These are phyloP conservation scores for Axea sp. DNA, from an alignment of 2,888 invertebrate genomes.

Conservation along the genomic window DNA sequence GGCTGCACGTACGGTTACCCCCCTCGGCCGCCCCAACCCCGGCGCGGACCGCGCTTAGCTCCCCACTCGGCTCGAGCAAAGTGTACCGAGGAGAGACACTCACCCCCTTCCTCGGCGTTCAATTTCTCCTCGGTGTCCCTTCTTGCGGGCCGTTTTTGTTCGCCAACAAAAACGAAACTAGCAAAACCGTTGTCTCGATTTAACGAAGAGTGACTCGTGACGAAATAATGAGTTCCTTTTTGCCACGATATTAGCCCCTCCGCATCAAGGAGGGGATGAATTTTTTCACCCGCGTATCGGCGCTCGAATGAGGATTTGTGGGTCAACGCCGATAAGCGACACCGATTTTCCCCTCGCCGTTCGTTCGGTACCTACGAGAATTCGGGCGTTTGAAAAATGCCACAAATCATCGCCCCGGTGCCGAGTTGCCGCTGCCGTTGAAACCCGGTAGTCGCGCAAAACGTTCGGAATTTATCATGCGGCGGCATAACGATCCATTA, in stretches of 20 bases:
- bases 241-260: slow-evolving; percentile 32
- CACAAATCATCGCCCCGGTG: slow-evolving; percentile 3
- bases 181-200: slow-evolving; percentile 47
- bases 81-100: slow-evolving; percentile 38
- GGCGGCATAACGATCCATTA: slow-evolving; percentile 21
- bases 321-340: slow-evolving; percentile 2
- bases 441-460: slow-evolving; percentile 15
- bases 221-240: slow-evolving; percentile 43
- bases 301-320: slow-evolving; percentile 11
- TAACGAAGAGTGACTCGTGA: slow-evolving; percentile 47
- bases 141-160: slow-evolving; percentile 39
- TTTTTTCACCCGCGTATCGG: not conserved
- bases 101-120: slow-evolving; percentile 31
- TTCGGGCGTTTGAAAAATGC: slow-evolving; percentile 10
- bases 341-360: not conserved
- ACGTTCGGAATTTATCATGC: slow-evolving; percentile 19
- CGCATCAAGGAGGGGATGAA: not conserved
- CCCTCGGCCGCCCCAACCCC: slow-evolving; percentile 18
- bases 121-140: slow-evolving; percentile 45
- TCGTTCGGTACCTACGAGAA: not conserved
- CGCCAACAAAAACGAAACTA: slow-evolving; percentile 42
- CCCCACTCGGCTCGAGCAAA: slow-evolving; percentile 7
- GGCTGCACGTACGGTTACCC: slow-evolving; percentile 23
- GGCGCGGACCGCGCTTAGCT: not conserved
- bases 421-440: slow-evolving; percentile 3